Evolutionary conservation across 1,140 invertebrate genomes (phyloP), one percentile per base, ranked within the genome.

Genomic region (Rhizoglyphus robini): DNA sequence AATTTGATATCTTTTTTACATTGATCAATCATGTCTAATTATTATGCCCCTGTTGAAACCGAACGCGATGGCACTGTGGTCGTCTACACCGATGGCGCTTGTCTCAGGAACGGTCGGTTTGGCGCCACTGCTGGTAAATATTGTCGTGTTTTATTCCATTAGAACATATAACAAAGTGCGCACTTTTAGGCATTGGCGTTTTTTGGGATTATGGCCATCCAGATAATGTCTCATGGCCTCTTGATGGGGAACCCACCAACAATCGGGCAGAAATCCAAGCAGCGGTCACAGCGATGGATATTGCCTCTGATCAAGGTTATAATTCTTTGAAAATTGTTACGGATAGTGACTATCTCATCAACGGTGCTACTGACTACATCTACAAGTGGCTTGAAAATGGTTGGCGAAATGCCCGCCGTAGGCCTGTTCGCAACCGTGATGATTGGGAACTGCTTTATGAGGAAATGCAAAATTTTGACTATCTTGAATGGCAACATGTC

Each of bases 241-340:
- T 96, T 1, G 73, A 76, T 38, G 90, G 88, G 15, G 79, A 84
- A 63, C 82, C 88, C 20, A 97, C 95, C 2, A 99, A 98, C 73
- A 98, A 98, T 74, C 85, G 86, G 70, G 95, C 92, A n/a, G 95
- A 99, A 77, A 96, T 97, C 63, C 85, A 91, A 78, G 95, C 94
- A 27, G 88, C 90, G 0, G 85, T 84, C 11, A 76, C 80, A 72
- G 95, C 94, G 13, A 83, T 95, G 4, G 76, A 83, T 70, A 77
- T 83, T 70, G 88, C 90, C 0, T 77, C 82, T 60, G 72, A 79
- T 18, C 78, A 82, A 72, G 85, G 85, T 71, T 59, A 63, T 63
- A 46, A 80, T 76, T 48, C 60, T 59, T 2, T 69, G 47, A 47
- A 60, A 51, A 47, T 70, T 38, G 41, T 61, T 54, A 63, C 68